These are phyloP conservation scores for Chaetophractus vellerosus DNA, from an alignment of 2,797 vertebrate genomes.

Conservation along the genomic window DNA sequence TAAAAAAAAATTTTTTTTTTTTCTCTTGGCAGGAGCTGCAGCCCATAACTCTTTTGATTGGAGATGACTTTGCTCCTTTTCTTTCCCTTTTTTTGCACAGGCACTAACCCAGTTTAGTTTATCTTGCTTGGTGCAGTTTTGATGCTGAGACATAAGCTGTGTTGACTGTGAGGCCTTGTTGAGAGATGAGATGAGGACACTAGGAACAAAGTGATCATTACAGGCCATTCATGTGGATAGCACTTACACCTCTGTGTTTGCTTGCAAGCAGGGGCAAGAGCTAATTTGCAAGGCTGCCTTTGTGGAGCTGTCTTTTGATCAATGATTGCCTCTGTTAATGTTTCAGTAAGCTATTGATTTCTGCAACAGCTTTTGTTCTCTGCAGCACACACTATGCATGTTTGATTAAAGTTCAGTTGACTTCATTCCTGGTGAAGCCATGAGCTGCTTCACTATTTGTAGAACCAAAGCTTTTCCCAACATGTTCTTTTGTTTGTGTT, in stretches of 20 bases:
- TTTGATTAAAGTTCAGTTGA: constrained; percentile 98
- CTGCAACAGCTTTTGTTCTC: constrained; percentile 94
- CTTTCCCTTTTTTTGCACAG: background rate
- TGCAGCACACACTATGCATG: constrained; percentile 92
- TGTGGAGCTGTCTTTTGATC: constrained; percentile 94
- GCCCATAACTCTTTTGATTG: background rate
- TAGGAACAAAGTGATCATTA: constrained; percentile 83
- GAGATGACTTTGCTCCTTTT: background rate
- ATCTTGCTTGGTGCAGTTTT: background rate
- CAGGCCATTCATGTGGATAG: constrained; percentile 82
- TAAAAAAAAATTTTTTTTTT: no score
- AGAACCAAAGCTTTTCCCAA: constrained; percentile 92
- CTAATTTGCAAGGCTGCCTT: constrained; percentile 94
- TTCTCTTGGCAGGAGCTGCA: background rate
- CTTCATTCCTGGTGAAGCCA: constrained; percentile 92
- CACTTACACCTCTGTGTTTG: constrained; percentile 89
- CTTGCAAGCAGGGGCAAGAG: constrained; percentile 89
- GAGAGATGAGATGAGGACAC: constrained; percentile 80
- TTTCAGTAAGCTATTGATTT: constrained; percentile 98
- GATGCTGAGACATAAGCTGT: background rate
- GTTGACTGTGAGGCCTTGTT: constrained; percentile 80
- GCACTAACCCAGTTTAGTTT: background rate
- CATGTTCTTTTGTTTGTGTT: constrained; percentile 95
- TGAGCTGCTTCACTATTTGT: constrained; percentile 93
- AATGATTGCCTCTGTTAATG: constrained; percentile 96